Conservation (phyloP, 1,140 invertebrate species). For the Cotesia glomerata region DNA sequence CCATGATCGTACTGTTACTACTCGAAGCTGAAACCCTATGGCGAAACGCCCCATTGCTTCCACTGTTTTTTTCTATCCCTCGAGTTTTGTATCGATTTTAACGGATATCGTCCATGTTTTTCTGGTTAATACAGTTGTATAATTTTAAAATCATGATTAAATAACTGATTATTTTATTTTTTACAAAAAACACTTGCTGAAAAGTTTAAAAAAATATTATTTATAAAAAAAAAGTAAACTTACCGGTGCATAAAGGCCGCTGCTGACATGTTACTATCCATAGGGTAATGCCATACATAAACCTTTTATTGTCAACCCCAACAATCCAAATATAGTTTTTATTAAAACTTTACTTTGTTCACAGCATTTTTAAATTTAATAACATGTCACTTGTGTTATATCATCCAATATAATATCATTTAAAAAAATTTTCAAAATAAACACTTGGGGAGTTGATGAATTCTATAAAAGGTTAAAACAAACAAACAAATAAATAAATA, state of each 20-base stretch:
- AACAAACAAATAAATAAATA: not conserved
- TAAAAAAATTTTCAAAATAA: not conserved
- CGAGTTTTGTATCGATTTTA: slow-evolving; percentile 18
- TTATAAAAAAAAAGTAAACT: not conserved
- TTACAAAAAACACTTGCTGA: no score
- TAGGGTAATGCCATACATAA: slow-evolving; percentile 59
- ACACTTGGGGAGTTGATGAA: not conserved
- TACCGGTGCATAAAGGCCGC: slow-evolving; percentile 56
- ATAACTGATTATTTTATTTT: not conserved
- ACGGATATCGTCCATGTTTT: slow-evolving; percentile 10
- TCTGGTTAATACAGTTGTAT: not conserved
- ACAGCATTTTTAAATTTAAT: slow-evolving; percentile 3
- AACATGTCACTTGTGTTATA: not conserved
- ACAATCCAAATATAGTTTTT: not conserved
- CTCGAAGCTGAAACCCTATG: not conserved
- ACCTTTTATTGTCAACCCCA: not conserved
- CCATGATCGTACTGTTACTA: slow-evolving; percentile 5
- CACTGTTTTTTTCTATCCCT: not conserved
- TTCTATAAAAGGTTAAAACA: no score
- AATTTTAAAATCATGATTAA: not conserved
- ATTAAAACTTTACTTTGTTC: not conserved
- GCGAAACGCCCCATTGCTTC: slow-evolving; percentile 25
- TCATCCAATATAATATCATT: not conserved
- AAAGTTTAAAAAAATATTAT: no score
- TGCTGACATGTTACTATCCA: slow-evolving; percentile 62